Evolutionary conservation across 2,113 vertebrate species (phyloP), one percentile per base, ranked within the genome.

Genomic region (Triplophysa tibetana): DNA sequence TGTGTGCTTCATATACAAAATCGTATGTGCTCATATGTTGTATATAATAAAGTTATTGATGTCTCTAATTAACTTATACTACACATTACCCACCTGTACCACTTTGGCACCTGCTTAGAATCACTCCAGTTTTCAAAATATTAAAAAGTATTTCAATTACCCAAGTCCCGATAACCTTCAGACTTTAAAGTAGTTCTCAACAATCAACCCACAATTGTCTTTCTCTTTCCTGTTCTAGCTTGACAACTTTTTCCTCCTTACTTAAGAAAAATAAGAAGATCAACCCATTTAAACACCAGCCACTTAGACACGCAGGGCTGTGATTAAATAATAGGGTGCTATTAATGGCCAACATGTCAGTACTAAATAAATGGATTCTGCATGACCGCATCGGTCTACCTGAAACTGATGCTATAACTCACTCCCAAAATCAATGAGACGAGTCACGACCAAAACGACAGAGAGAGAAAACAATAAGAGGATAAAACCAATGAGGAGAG

Each of bases 401-500:
- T 9, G 11, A 41, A 14, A 60, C 1, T 16, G 3, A 41, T 43
- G 29, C 19, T 73, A 21, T 60, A 43, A 60, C 17, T 58, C 50
- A 56, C 29, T 24, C 29, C 54, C 54, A 24, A 73, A 60, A 58
- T 43, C 70, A 60, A 43, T n/a, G 19, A 72, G 19, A 60, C 43
- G 8, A 66, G 26, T 33, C 48, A 81, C 23, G n/a, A 68, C 3
- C 21, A 70, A 62, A 52, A 54, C 81, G 21, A 29, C 10, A 70
- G 4, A 61, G 13, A 58, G 17, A 13, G 2, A 66, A 24, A 80
- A 19, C 13, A 48, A 75, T 1, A 8, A 64, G 5, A 50, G 4
- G 76, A 72, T 75, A n/a, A 56, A 21, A 58, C 50, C 50, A 16
- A 52, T 16, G 38, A 9, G 69, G 24, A 29, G 14, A 21, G 21